These are phyloP conservation scores for Carcharodon carcharias DNA, from an alignment of 2,797 vertebrate species.

Conservation along the genomic window DNA sequence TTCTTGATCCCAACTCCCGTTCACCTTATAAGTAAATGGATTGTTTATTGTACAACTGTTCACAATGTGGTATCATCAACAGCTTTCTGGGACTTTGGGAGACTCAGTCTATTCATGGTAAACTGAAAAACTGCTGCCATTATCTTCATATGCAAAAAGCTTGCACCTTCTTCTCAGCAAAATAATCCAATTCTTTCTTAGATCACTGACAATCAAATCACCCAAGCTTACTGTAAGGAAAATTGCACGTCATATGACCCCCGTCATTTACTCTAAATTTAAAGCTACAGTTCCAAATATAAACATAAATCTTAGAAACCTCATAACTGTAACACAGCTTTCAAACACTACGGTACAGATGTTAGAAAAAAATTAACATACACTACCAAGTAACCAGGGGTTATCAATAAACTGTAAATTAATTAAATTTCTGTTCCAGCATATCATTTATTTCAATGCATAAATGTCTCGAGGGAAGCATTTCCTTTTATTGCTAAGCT, in stretches of 20 bases:
- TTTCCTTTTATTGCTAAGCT: constrained; percentile 97
- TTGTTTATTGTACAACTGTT: not conserved
- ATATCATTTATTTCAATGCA: constrained; percentile 96
- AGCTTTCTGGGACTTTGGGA: not conserved
- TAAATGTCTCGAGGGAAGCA: constrained; percentile 92
- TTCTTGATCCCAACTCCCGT: not conserved
- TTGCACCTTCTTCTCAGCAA: not conserved
- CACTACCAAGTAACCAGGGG: constrained; percentile 90
- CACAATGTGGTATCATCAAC: not conserved
- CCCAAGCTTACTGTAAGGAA: not conserved
- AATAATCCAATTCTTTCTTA: not conserved
- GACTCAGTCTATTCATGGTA: not conserved
- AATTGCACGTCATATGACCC: not conserved
- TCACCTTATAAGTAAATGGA: not conserved
- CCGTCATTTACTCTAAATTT: not conserved
- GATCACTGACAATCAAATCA: not conserved
- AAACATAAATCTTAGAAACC: not conserved
- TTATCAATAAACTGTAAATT: constrained; percentile 99
- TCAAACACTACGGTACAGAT: constrained; percentile 84
- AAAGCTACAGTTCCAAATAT: not conserved
- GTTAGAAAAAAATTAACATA: constrained; percentile 98
- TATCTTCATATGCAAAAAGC: not conserved
- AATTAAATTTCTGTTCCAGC: constrained; percentile 98
- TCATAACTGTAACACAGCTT: constrained; percentile 50
- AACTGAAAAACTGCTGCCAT: not conserved